A percentile compares a stretch with the other conserved stretches of the same genome.
phyloP scores from a whole-genome alignment of 2,888 invertebrate species.

The Drosophila nr. perissopoda region DNA sequence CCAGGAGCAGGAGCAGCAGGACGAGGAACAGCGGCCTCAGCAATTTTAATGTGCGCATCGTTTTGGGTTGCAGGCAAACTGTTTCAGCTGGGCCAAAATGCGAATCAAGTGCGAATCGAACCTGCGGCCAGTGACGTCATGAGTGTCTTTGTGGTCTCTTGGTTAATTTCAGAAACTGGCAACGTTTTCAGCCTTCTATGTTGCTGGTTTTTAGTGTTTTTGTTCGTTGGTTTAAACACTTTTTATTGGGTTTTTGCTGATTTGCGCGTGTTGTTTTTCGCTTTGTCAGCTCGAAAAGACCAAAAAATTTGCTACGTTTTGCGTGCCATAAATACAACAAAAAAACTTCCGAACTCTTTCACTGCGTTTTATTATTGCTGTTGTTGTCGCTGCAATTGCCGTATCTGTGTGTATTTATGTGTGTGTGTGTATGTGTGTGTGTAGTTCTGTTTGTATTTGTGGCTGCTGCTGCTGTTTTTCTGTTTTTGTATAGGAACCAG shows the following conservation, averaged over 20 bases:
- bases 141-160: constrained; percentile 35
- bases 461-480: constrained; percentile 12
- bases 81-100: constrained; percentile 5
- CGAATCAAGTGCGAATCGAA: constrained; percentile 27
- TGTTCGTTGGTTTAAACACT: constrained; percentile 23
- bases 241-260: constrained; percentile 15
- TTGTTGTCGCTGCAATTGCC: constrained; percentile 64
- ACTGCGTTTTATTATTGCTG: constrained; percentile 61
- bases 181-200: constrained; percentile 1
- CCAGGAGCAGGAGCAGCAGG: constrained; percentile 77
- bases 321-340: constrained; percentile 51
- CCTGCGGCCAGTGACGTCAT: constrained; percentile 66
- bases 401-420: constrained; percentile 37
- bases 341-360: constrained; percentile 61
- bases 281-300: constrained; percentile 55
- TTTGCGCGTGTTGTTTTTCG: constrained; percentile 54
- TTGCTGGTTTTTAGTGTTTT: background rate
- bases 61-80: constrained; percentile 20
- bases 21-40: constrained; percentile 55
- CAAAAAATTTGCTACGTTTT: constrained; percentile 51
- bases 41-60: constrained; percentile 75
- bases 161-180: constrained; percentile 4
- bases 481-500: constrained; percentile 67
- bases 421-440: constrained; percentile 20
- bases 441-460: constrained; percentile 32